A percentile compares a stretch with the other conserved stretches of the same genome.
phyloP scores from a whole-genome alignment of 2,888 invertebrate species.

The Xiphydria camelus region DNA sequence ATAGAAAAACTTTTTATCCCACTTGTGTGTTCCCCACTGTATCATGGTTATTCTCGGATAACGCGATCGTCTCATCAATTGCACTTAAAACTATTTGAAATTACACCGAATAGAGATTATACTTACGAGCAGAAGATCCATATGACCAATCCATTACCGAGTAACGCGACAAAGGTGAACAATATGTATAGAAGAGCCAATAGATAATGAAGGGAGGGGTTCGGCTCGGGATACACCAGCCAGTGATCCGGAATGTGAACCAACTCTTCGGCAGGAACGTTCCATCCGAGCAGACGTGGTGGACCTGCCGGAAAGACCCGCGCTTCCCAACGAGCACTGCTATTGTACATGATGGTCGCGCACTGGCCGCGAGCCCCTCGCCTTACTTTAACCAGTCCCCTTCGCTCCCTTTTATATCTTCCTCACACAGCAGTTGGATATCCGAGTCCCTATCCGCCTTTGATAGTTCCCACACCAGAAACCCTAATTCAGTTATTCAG shows the following conservation, averaged over 20 bases:
- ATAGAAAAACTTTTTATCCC: no score
- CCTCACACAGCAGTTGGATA: conserved; percentile 11
- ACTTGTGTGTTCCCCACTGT: no score
- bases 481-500: conserved; percentile 32
- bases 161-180: conserved; percentile 71
- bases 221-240: conserved; percentile 78
- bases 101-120: no score
- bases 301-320: conserved; percentile 48
- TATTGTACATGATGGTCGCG: conserved; percentile 47
- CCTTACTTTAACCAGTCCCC: conserved; percentile 24
- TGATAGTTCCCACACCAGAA: conserved; percentile 24
- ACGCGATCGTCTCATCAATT: no score
- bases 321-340: conserved; percentile 48
- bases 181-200: conserved; percentile 76
- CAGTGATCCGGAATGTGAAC: conserved; percentile 75
- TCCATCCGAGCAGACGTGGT: conserved; percentile 70
- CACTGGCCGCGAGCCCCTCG: conserved; percentile 47
- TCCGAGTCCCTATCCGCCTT: conserved; percentile 20
- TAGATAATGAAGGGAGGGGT: conserved; percentile 78
- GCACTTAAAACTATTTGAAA: no score
- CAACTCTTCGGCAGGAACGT: conserved; percentile 76
- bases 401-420: conserved; percentile 37
- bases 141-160: conserved; percentile 84
- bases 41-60: no score
- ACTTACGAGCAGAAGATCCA: conserved; percentile 82